Conservation (phyloP, 64 coral and sea anemone genomes). For the Trachythela sp. region DNA sequence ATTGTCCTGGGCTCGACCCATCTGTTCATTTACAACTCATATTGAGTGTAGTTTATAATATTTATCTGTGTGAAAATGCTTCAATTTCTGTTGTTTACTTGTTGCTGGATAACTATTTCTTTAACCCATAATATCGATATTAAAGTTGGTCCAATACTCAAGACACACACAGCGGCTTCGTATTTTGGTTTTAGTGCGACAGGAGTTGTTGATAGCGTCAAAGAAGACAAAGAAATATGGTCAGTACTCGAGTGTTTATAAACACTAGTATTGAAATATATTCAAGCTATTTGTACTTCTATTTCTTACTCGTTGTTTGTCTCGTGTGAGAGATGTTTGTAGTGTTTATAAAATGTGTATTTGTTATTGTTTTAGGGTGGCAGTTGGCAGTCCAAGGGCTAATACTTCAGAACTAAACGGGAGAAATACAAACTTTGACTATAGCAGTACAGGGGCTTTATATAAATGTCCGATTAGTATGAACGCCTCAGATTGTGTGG, state of each 20-base stretch:
- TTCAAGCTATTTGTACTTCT: too few species aligned
- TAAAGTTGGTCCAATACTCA: conserved; percentile 2
- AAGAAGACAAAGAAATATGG: not conserved
- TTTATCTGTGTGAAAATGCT: not conserved
- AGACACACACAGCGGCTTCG: not conserved
- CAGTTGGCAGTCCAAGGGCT: not conserved
- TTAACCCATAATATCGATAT: not conserved
- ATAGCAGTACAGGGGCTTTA: not conserved
- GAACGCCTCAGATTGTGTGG: not conserved
- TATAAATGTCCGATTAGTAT: not conserved
- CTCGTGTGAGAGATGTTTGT: not conserved
- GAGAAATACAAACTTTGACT: too few species aligned
- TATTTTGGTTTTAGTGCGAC: conserved; percentile 20
- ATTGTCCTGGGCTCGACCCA: too few species aligned
- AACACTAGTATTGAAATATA: too few species aligned
- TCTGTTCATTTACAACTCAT: too few species aligned
- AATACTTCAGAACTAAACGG: not conserved
- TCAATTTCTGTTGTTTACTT: conserved; percentile 8
- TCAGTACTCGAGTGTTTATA: not conserved
- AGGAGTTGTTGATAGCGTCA: not conserved
- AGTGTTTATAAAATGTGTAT: not conserved
- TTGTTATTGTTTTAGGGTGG: not conserved
- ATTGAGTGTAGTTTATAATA: not conserved
- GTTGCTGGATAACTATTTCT: not conserved
- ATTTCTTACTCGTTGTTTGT: not conserved